These are phyloP conservation scores for Baccha elongata DNA, from an alignment of 2,888 invertebrate species.

Conservation along the genomic window DNA sequence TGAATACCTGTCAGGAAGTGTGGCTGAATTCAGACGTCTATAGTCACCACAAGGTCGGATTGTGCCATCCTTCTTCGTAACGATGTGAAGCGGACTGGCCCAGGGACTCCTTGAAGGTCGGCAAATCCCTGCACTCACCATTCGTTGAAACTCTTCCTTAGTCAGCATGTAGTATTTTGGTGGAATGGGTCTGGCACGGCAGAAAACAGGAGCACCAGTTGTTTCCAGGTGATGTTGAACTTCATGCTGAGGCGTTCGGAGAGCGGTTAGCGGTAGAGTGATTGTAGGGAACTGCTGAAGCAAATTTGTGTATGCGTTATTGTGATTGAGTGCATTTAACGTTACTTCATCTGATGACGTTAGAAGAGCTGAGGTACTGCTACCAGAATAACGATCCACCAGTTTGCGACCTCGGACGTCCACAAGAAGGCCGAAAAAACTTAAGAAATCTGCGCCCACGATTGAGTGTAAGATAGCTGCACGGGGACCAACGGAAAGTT, in stretches of 20 bases:
- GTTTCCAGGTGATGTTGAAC: neutral
- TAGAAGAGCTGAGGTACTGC: neutral
- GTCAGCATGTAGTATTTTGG: slow-evolving; percentile 21
- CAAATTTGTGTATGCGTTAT: neutral
- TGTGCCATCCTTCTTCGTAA: slow-evolving; percentile 2
- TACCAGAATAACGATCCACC: neutral
- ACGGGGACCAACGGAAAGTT: slow-evolving; percentile 3
- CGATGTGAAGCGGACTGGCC: slow-evolving; percentile 14
- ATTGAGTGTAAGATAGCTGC: slow-evolving; percentile 24
- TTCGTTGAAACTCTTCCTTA: slow-evolving; percentile 14
- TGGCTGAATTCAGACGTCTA: neutral
- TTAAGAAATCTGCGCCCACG: slow-evolving; percentile 17
- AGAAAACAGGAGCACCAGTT: neutral
- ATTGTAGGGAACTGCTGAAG: slow-evolving; percentile 1
- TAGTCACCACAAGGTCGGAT: neutral
- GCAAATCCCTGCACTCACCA: slow-evolving; percentile 18
- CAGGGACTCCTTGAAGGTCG: slow-evolving; percentile 1
- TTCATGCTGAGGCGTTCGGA: neutral
- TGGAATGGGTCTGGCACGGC: slow-evolving; percentile 18
- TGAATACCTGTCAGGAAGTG: slow-evolving; percentile 8
- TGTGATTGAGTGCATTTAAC: slow-evolving; percentile 13
- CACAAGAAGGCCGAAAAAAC: slow-evolving; percentile 1
- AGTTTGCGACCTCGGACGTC: neutral
- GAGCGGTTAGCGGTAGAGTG: neutral
- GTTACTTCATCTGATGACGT: slow-evolving; percentile 22